Base-by-base conservation (phyloP, 2,113 vertebrate species). In the Leuciscus idus region DNA sequence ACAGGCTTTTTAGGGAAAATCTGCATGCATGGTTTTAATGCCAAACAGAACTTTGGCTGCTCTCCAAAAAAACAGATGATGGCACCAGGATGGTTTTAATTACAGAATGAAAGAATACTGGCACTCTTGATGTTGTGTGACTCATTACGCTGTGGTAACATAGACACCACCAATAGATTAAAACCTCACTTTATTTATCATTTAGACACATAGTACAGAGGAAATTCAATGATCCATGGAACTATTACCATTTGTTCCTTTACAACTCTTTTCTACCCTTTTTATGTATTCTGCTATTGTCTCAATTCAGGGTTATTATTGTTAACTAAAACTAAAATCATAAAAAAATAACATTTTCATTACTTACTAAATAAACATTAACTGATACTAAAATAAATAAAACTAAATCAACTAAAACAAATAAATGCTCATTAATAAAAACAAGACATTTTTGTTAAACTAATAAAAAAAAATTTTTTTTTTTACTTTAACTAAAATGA, bases 21-120 rank as follows among this genome's bases (percentile, higher is more conserved):
- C 11, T 50, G 43, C 43, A 50, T 43, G 72, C 12, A 6, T 75
- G 72, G 50, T 7, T 50, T 75, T 48, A 75, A 46, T 75, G 73
- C n/a, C 73, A 75, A 75, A 75, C 39, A 75, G 39, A 2, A 17
- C 43, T 78, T 78, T 78, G 28, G 28, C 30, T 57, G 76, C 76
- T 78, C 28, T 59, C 52, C 76, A 78, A 36, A 78, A 76, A 57
- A 33, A 19, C 52, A 55, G 50, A 78, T 78, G 75, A 78, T 52
- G 50, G 28, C 50, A 57, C 30, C 52, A 59, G 23, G 28, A 78
- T 36, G 50, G 50, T 59, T 78, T 23, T 78, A 36, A 78, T 78
- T 57, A 78, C 50, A 36, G 30, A 59, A 39, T 78, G 30, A 78
- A 59, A 36, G 19, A 59, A 78, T 39, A 78, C 33, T 30, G 52